Base-by-base conservation (phyloP, 1,140 invertebrate genomes). In the Trichonephila clavata region DNA sequence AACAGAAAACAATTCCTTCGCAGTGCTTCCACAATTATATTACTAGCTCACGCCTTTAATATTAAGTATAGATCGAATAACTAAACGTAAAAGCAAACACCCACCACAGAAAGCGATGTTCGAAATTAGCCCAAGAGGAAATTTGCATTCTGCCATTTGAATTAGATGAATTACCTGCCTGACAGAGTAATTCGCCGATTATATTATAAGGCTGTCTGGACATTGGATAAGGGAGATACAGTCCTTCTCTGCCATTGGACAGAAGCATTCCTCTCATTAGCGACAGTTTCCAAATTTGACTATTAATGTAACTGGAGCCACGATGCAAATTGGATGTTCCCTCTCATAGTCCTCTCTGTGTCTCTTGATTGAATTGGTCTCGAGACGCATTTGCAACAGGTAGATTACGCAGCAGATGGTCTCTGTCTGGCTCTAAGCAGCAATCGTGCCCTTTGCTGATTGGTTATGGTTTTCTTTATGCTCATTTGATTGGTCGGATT, bases 291-390 rank as follows among this genome's bases (percentile, higher is more conserved):
- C 71, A 77, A 77, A 77, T 77, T 77, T 77, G 71, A 24, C 71
- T 77, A 77, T 77, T 77, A 77, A 77, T 77, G 71, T 77, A 32
- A 77, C 71, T 32, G 14, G 71, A 39, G 71, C 27, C 71, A 14
- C 32, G 71, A 77, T 77, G 71, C 71, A 77, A 77, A 77, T 77
- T 77, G 27, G 71, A 77, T 77, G 71, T 77, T 32, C 71, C 14
- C n/a, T 10, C 65, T 24, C 50, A 13, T 13, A 50, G 50, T 50
- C 50, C 7, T 5, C 50, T 50, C 50, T 24, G 24, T 32, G 27
- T 77, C 71, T 7, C 24, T 39, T 32, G 71, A 77, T 77, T 77
- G 71, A 32, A 39, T 77, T 32, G 71, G 27, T 16, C 50, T 27
- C 4, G 27, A 13, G 32, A 77, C 8, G 27, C 27, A 39, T 18